These are phyloP conservation scores for Uria aalge DNA, from an alignment of 2,113 vertebrate species.

Conservation along the genomic window DNA sequence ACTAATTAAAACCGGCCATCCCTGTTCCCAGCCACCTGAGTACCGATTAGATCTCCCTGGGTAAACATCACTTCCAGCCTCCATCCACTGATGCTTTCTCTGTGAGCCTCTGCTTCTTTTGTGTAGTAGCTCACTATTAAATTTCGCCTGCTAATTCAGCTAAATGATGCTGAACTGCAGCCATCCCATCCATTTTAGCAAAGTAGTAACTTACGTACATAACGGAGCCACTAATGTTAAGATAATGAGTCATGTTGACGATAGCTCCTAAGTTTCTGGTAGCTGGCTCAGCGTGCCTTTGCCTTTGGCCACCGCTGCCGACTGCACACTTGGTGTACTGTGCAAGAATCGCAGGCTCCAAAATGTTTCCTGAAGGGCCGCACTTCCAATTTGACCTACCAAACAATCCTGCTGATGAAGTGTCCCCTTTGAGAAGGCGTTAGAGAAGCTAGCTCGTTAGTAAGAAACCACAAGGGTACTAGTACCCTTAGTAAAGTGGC, in stretches of 20 bases:
- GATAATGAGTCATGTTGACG: fast-evolving
- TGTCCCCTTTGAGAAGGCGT: background rate
- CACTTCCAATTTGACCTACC: background rate
- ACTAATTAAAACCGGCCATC: conserved; percentile 45
- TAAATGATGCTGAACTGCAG: background rate
- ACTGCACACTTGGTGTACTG: background rate
- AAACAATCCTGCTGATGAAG: background rate
- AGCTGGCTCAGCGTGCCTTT: background rate
- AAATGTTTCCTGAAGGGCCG: background rate
- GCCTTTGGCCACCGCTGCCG: fast-evolving
- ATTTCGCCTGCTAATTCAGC: background rate
- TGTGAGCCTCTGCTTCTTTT: background rate
- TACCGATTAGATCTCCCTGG: background rate
- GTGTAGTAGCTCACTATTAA: background rate
- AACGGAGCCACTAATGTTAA: background rate
- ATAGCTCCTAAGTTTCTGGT: background rate
- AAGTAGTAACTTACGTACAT: background rate
- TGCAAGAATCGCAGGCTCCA: background rate
- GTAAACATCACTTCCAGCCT: background rate
- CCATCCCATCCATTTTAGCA: background rate
- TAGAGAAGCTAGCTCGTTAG: background rate
- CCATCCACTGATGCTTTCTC: background rate
- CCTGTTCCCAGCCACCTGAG: conserved; percentile 4
- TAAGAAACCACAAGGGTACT: background rate
- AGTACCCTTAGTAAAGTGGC: background rate